Conservation (phyloP, 2,113 vertebrate genomes). For the Poeciliopsis prolifica region DNA sequence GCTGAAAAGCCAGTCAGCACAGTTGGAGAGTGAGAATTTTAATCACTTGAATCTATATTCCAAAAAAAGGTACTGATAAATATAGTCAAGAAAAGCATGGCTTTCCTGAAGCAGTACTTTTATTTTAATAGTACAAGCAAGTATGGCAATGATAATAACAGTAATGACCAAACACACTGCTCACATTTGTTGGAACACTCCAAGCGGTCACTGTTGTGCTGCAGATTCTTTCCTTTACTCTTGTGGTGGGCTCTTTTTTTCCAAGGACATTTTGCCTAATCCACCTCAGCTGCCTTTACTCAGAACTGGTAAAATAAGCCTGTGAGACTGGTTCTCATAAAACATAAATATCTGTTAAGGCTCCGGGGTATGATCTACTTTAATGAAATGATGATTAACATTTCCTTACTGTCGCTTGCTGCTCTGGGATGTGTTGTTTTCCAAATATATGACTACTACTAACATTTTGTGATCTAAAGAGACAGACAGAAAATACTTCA, state of each 20-base stretch:
- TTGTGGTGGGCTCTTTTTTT: slow-evolving; percentile 78
- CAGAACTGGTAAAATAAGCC: slow-evolving; percentile 77
- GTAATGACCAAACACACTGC: slow-evolving; percentile 45
- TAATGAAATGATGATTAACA: slow-evolving; percentile 79
- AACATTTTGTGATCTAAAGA: slow-evolving; percentile 25
- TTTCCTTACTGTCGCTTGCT: slow-evolving; percentile 75
- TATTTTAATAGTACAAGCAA: not conserved
- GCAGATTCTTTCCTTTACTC: slow-evolving; percentile 72
- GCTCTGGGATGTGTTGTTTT: slow-evolving; percentile 51
- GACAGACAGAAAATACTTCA: slow-evolving; percentile 7
- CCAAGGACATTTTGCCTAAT: slow-evolving; percentile 82
- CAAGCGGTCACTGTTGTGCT: slow-evolving; percentile 78
- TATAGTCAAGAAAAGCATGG: not conserved
- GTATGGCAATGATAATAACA: not conserved
- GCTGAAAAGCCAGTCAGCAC: not conserved
- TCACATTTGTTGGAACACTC: slow-evolving; percentile 68
- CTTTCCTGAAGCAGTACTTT: not conserved
- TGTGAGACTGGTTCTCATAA: slow-evolving; percentile 80
- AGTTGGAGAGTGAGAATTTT: not conserved
- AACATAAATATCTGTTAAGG: slow-evolving; percentile 80
- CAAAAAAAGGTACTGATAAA: not conserved
- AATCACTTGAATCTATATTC: not conserved
- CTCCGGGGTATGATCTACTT: slow-evolving; percentile 72
- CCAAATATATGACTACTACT: slow-evolving; percentile 49
- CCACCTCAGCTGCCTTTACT: slow-evolving; percentile 81